Base-by-base conservation (phyloP, 2,113 vertebrate species). In the Tringa solitaria region DNA sequence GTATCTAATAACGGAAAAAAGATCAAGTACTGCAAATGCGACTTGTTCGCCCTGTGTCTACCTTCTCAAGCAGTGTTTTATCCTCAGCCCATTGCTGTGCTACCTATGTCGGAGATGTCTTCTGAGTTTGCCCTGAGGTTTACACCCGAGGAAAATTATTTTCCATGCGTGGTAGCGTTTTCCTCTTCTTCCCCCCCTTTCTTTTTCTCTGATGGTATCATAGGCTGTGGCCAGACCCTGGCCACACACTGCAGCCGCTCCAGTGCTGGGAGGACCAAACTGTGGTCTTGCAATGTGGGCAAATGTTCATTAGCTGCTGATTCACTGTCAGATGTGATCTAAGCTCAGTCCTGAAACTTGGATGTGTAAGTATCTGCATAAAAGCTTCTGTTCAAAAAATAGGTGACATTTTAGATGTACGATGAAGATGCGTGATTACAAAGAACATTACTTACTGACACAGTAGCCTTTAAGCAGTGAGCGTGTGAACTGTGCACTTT, bases 1-100 rank as follows among this genome's bases (percentile, higher is more conserved):
- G 89, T 48, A 39, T 95, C 97, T 97, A 95, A 96, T 97, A 96
- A 86, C 53, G 86, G 97, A 94, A 97, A 97, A 96, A 92, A 96
- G 96, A 97, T 97, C 94, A 95, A 91, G 83, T 90, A 15, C 92
- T 77, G 50, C 84, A 94, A 96, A 94, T 73, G 91, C 6, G 4
- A 51, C 87, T 94, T 18, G 28, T 30, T 83, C 0, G 0, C 79
- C 57, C 19, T 27, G 56, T 32, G 37, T 45, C 56, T 93, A 75
- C 68, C 86, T 86, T 57, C 39, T 12, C 75, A 2, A 53, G 85
- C 87, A 14, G 51, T 10, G n/a, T 16, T 57, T 93, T 53, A 59
- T 83, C 73, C 88, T 78, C 20, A 11, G 81, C 77, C 53, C 24
- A 2, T 48, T 33, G 15, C 78, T 46, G 39, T 20, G 33, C 21